phyloP scores from a whole-genome alignment of 2,888 invertebrate genomes.

The Alcis repandata region DNA sequence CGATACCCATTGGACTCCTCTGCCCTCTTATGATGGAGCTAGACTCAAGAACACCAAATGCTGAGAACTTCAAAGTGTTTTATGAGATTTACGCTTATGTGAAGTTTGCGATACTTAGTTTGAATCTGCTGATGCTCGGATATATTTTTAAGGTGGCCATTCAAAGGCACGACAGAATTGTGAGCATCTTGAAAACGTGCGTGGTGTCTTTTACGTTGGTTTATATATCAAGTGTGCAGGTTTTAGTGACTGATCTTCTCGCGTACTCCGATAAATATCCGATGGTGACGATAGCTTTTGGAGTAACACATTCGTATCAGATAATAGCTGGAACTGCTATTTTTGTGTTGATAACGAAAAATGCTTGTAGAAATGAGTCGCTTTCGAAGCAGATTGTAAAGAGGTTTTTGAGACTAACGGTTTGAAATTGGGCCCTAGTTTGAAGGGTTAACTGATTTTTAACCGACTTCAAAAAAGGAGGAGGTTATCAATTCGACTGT shows the following conservation, averaged over 20 bases:
- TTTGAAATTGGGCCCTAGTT: neutral
- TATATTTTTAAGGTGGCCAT: constrained; percentile 61
- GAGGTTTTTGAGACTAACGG: neutral
- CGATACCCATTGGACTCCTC: constrained; percentile 60
- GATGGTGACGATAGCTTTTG: constrained; percentile 21
- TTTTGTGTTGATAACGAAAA: constrained; percentile 1
- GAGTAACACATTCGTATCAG: constrained; percentile 53
- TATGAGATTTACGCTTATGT: constrained; percentile 56
- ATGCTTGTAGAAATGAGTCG: neutral
- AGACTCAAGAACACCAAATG: neutral
- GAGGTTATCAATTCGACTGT: too few relatives aligned
- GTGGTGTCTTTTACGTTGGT: constrained; percentile 63
- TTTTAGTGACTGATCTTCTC: constrained; percentile 62
- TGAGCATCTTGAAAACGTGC: constrained; percentile 41
- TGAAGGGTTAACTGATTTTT: too few relatives aligned
- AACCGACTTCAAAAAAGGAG: too few relatives aligned
- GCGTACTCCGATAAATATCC: constrained; percentile 29
- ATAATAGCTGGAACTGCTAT: constrained; percentile 2
- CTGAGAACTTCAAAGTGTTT: constrained; percentile 33
- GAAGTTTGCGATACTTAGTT: constrained; percentile 61
- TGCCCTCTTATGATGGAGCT: constrained; percentile 40
- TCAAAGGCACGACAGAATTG: constrained; percentile 8
- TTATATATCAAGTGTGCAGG: constrained; percentile 66
- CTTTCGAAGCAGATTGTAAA: neutral
- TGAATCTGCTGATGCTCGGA: constrained; percentile 63